These are phyloP conservation scores for Caenorhabditis remanei DNA, from an alignment of 1,140 invertebrate species.

Conservation along the genomic window DNA sequence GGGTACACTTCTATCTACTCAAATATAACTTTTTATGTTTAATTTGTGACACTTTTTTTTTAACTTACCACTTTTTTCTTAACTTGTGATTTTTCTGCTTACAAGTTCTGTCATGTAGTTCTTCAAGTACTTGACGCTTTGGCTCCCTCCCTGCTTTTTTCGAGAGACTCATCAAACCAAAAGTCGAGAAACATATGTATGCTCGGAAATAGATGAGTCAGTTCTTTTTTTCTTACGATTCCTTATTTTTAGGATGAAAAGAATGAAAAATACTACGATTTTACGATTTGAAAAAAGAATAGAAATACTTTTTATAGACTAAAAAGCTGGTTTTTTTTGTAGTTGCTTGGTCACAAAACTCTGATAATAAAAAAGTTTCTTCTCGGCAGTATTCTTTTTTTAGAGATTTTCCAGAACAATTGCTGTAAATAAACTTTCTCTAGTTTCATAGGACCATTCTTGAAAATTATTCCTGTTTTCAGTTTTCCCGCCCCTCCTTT, in stretches of 20 bases:
- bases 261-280: neutral
- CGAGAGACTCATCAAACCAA: neutral
- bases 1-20: conserved; percentile 1
- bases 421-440: too few species aligned
- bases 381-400: too few species aligned
- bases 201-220: neutral
- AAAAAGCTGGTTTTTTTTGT: conserved; percentile 10
- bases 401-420: too few species aligned
- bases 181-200: neutral
- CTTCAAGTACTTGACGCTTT: conserved; percentile 45
- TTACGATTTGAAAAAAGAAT: neutral
- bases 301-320: neutral
- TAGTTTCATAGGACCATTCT: too few species aligned
- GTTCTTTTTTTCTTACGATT: neutral
- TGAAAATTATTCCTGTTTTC: too few species aligned
- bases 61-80: neutral
- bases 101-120: conserved; percentile 44
- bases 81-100: neutral
- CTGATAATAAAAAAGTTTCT: neutral
- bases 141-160: neutral
- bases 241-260: neutral
- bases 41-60: conserved; percentile 10
- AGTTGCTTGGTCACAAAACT: neutral
- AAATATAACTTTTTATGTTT: conserved; percentile 33
- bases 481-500: too few species aligned